Evolutionary conservation across 2,888 invertebrate species (phyloP).

Genomic region (Phytoseiulus persimilis): DNA sequence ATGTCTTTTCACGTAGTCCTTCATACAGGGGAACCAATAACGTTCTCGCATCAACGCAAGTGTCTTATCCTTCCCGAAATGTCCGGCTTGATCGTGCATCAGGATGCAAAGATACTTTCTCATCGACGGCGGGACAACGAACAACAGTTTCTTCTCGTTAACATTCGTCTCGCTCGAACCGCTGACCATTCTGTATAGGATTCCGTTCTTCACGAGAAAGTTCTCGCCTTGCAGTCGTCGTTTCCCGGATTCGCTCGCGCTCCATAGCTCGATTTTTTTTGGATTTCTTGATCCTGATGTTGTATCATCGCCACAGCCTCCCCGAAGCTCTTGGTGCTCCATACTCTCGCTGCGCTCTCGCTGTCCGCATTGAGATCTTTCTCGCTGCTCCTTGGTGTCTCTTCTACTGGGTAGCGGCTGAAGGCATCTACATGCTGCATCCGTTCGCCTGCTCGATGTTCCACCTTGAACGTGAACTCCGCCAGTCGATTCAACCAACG

Average conservation of each 20-base stretch:
- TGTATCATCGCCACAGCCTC: neutral
- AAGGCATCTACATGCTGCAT: slow-evolving; percentile 40
- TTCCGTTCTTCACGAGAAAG: neutral
- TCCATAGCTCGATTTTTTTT: neutral
- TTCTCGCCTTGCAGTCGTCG: neutral
- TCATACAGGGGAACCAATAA: neutral
- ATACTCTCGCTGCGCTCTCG: neutral
- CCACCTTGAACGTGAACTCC: neutral
- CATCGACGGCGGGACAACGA: neutral
- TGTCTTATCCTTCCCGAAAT: neutral
- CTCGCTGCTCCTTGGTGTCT: neutral
- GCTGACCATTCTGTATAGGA: neutral
- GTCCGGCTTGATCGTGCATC: neutral
- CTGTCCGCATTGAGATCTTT: too few species aligned
- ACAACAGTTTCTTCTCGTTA: neutral
- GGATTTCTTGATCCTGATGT: neutral
- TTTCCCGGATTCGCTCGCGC: neutral
- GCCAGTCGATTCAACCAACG: slow-evolving; percentile 37
- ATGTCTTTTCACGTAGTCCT: neutral
- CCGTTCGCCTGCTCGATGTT: slow-evolving; percentile 33
- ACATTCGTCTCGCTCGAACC: neutral
- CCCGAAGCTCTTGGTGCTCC: neutral
- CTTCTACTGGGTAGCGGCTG: slow-evolving; percentile 20
- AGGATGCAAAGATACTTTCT: neutral
- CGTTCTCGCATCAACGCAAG: neutral